Evolutionary conservation across 2,888 invertebrate genomes (phyloP).

Genomic region (Branchinecta sandiegonensis): DNA sequence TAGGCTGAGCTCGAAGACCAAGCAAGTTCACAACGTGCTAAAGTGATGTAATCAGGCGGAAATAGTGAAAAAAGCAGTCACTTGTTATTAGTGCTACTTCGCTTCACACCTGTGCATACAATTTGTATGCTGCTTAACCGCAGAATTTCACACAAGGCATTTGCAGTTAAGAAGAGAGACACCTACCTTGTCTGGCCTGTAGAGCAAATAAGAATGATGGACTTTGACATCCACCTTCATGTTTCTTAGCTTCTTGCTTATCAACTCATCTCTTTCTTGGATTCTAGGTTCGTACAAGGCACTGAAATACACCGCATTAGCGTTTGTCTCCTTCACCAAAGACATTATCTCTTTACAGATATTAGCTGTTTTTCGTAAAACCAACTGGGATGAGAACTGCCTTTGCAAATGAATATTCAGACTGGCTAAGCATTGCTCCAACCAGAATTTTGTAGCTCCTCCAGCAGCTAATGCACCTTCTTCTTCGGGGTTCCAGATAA

Average conservation of each 20-base stretch:
- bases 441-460: not conserved
- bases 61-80: too few relatives aligned
- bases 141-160: too few relatives aligned
- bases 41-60: too few relatives aligned
- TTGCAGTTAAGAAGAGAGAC: too few relatives aligned
- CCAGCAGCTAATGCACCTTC: conserved; percentile 17
- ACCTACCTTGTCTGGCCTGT: conserved; percentile 16
- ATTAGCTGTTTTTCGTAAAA: not conserved
- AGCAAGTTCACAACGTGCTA: too few relatives aligned
- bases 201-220: conserved; percentile 15
- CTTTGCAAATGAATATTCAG: not conserved
- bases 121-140: too few relatives aligned
- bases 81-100: too few relatives aligned
- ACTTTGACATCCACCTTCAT: conserved; percentile 1
- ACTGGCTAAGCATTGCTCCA: not conserved
- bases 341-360: not conserved
- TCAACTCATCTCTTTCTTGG: conserved; percentile 13
- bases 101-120: too few relatives aligned
- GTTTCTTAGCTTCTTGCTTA: not conserved
- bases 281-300: conserved; percentile 18
- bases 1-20: too few relatives aligned
- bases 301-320: not conserved
- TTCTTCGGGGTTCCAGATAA: conserved; percentile 11
- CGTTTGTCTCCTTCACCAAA: not conserved
- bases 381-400: not conserved